phyloP scores from a whole-genome alignment of 2,797 vertebrate species.

The Lagocephalus sceleratus region DNA sequence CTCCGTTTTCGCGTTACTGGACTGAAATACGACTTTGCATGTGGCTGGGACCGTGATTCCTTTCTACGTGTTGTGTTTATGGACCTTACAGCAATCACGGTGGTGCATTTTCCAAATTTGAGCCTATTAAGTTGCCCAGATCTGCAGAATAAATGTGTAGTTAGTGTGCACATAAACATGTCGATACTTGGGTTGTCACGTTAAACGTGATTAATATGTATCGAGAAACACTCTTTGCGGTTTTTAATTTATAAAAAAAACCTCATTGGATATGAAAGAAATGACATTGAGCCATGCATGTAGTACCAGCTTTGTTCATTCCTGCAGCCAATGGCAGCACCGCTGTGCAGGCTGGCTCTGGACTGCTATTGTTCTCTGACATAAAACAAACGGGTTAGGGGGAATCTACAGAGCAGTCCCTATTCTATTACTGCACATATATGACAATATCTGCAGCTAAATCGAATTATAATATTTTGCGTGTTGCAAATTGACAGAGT shows the following conservation, averaged over 20 bases:
- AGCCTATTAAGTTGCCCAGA: conserved; percentile 3
- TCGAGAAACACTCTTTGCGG: no score
- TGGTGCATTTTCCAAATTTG: not conserved
- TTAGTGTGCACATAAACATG: conserved; percentile 13
- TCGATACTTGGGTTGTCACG: not conserved
- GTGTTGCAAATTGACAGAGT: not conserved
- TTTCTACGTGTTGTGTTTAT: not conserved
- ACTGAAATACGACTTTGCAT: not conserved
- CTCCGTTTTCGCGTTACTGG: not conserved
- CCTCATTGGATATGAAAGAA: not conserved
- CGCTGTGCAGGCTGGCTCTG: conserved; percentile 45
- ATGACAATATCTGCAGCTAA: not conserved
- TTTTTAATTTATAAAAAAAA: not conserved
- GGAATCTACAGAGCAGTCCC: conserved; percentile 15
- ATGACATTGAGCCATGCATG: conserved; percentile 12
- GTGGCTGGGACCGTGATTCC: not conserved
- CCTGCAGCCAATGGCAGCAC: conserved; percentile 56
- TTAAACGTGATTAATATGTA: no score
- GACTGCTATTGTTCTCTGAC: conserved; percentile 66
- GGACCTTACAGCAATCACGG: no score
- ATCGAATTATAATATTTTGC: not conserved
- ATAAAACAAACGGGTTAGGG: conserved; percentile 56
- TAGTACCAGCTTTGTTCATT: conserved; percentile 64
- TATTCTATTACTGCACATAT: conserved; percentile 5
- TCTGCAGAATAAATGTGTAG: conserved; percentile 39